These are phyloP conservation scores for Sander vitreus DNA, from an alignment of 2,113 vertebrate genomes.

Conservation along the genomic window DNA sequence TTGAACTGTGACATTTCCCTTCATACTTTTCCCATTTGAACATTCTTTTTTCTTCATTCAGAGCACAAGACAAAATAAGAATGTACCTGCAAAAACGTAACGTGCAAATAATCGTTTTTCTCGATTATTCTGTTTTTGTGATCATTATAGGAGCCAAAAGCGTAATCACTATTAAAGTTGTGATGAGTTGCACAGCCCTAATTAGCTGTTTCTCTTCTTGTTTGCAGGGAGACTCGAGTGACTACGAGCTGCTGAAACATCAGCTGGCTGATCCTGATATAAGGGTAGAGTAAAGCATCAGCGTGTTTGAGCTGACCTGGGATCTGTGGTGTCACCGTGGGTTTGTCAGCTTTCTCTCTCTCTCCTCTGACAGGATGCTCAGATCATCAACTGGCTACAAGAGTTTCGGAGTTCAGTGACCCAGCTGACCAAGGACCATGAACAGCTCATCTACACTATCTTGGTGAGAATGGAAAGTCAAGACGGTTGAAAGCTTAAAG, in stretches of 20 bases:
- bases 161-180: too few species aligned
- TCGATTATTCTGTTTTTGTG: too few species aligned
- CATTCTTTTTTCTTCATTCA: too few species aligned
- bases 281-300: constrained; percentile 84
- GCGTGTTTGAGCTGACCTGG: background rate
- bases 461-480: constrained; percentile 84
- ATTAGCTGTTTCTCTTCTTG: background rate
- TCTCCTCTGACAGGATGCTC: constrained; percentile 88
- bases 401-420: constrained; percentile 90
- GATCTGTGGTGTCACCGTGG: background rate
- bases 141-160: too few species aligned
- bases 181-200: too few species aligned
- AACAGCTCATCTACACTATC: constrained; percentile 89
- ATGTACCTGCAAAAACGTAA: too few species aligned
- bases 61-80: too few species aligned
- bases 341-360: background rate
- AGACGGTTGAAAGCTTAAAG: too few species aligned
- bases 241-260: constrained; percentile 92
- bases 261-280: constrained; percentile 96
- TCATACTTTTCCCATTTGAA: too few species aligned
- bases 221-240: constrained; percentile 88
- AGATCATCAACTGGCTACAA: constrained; percentile 95
- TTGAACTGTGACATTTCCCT: too few species aligned
- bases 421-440: constrained; percentile 92
- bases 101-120: too few species aligned